These are phyloP conservation scores for Syrphus vitripennis DNA, from an alignment of 2,888 invertebrate genomes.

Conservation along the genomic window DNA sequence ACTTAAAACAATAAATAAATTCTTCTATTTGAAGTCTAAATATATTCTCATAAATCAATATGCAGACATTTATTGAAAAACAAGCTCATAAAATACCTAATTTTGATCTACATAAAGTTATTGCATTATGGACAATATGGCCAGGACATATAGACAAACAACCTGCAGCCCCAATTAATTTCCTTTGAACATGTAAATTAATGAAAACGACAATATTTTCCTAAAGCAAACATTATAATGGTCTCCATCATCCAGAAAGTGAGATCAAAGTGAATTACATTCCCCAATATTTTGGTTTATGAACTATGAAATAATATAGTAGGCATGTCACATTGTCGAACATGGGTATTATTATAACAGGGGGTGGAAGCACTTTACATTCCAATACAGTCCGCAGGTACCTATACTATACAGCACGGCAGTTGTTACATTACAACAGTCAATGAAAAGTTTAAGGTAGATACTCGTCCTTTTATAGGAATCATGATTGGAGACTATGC, in stretches of 20 bases:
- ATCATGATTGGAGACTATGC: neutral
- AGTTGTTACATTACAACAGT: conserved; percentile 51
- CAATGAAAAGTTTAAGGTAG: neutral
- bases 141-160: conserved; percentile 59
- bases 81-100: conserved; percentile 59
- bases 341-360: conserved; percentile 35
- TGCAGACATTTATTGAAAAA: neutral
- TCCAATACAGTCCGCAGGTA: neutral
- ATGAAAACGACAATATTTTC: conserved; percentile 71
- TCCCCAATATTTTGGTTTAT: neutral
- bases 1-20: neutral
- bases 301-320: too few relatives aligned
- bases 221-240: conserved; percentile 69
- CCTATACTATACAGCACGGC: too few relatives aligned
- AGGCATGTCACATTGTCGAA: conserved; percentile 16
- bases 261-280: conserved; percentile 69
- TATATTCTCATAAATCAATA: neutral
- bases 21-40: neutral
- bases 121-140: conserved; percentile 61
- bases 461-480: neutral
- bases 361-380: neutral
- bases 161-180: conserved; percentile 69
- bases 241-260: conserved; percentile 50
- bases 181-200: conserved; percentile 70
- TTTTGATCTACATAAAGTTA: conserved; percentile 54